phyloP scores from a whole-genome alignment of 2,113 vertebrate species.

The Hymenochirus boettgeri region DNA sequence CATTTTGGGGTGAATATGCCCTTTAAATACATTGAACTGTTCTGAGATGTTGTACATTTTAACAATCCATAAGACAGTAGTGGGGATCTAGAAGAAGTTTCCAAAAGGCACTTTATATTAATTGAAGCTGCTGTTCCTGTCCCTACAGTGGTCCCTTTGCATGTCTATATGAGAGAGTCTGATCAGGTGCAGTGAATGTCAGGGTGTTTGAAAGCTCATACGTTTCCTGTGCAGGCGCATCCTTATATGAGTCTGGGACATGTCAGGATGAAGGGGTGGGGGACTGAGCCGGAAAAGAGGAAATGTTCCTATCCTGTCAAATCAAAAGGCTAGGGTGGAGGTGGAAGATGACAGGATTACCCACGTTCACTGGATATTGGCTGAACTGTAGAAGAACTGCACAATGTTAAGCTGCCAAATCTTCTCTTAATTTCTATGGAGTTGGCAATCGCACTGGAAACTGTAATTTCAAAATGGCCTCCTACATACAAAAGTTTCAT shows the following conservation, averaged over 20 bases:
- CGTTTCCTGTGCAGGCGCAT: slow-evolving; percentile 40
- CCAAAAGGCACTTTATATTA: neutral
- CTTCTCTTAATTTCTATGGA: too few relatives aligned
- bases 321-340: slow-evolving; percentile 33
- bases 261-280: neutral
- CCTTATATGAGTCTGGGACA: slow-evolving; percentile 19
- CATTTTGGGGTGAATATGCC: too few relatives aligned
- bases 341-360: slow-evolving; percentile 31
- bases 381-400: neutral
- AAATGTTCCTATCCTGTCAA: slow-evolving; percentile 40
- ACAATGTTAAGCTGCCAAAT: too few relatives aligned
- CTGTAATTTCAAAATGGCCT: too few relatives aligned
- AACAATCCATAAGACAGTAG: too few relatives aligned
- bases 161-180: neutral
- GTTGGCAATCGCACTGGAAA: too few relatives aligned
- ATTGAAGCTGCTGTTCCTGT: slow-evolving; percentile 15
- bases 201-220: slow-evolving; percentile 31
- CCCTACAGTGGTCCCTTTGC: slow-evolving; percentile 22
- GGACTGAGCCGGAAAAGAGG: slow-evolving; percentile 24
- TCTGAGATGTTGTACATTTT: too few relatives aligned
- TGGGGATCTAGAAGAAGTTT: too few relatives aligned
- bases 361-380: neutral
- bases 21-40: too few relatives aligned
- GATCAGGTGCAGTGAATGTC: slow-evolving; percentile 39
- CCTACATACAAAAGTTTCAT: too few relatives aligned